Evolutionary conservation across 2,797 vertebrate species (phyloP).

Genomic region (Pangasius macronema): DNA sequence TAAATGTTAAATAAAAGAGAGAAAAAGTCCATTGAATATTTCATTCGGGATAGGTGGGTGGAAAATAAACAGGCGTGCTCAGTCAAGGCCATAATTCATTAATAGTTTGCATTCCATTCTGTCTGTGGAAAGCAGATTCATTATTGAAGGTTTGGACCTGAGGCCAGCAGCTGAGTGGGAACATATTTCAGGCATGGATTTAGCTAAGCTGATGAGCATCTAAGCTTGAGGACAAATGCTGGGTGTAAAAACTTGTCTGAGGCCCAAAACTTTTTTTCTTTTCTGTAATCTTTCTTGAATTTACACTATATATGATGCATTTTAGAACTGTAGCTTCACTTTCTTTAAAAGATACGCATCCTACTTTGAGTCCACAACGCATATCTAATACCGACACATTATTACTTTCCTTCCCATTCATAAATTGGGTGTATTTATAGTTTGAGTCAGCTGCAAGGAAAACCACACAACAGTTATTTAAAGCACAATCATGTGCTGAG

Average conservation of each 20-base stretch:
- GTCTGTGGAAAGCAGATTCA: constrained; percentile 64
- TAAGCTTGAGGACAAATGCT: constrained; percentile 29
- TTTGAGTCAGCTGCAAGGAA: not conserved
- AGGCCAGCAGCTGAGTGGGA: constrained; percentile 40
- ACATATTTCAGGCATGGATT: constrained; percentile 34
- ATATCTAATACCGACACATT: not conserved
- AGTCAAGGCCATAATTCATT: constrained; percentile 68
- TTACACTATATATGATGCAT: not conserved
- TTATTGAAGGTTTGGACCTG: constrained; percentile 59
- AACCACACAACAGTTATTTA: not conserved
- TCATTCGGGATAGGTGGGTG: constrained; percentile 68
- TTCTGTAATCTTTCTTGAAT: not conserved
- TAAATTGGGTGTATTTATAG: constrained; percentile 4
- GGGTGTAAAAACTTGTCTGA: constrained; percentile 25
- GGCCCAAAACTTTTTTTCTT: not conserved
- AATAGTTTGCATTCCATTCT: constrained; percentile 71
- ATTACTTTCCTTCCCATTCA: not conserved
- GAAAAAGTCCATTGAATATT: constrained; percentile 69
- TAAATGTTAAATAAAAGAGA: constrained; percentile 75
- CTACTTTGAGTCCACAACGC: not conserved
- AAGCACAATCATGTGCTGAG: not conserved
- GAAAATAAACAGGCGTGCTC: constrained; percentile 69
- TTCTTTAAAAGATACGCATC: not conserved
- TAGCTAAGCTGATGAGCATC: constrained; percentile 27
- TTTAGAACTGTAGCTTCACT: not conserved